Evolutionary conservation across 2,888 invertebrate species (phyloP).

Genomic region (Alloplasta piceator): DNA sequence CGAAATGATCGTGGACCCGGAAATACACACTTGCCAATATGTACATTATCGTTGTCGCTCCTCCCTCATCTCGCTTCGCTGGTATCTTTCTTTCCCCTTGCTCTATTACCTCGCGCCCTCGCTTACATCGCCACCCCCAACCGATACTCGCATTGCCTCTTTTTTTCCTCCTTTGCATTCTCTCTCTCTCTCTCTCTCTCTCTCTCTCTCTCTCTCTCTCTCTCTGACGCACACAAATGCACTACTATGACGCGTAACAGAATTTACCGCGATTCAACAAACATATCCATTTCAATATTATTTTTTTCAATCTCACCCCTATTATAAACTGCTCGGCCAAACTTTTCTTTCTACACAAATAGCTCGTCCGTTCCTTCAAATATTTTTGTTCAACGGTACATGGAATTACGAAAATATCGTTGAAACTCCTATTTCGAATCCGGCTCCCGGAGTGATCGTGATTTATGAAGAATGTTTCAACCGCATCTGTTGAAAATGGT

Average conservation of each 20-base stretch:
- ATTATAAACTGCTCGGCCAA: constrained; percentile 25
- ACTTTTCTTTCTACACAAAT: constrained; percentile 19
- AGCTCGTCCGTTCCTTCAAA: constrained; percentile 7
- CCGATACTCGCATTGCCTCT: constrained; percentile 6
- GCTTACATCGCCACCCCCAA: constrained; percentile 17
- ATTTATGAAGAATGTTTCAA: constrained; percentile 23
- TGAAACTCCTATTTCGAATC: constrained; percentile 1
- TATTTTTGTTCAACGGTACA: not conserved
- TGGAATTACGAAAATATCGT: constrained; percentile 5
- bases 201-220: constrained; percentile 30
- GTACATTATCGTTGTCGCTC: constrained; percentile 56
- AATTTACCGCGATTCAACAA: constrained; percentile 16
- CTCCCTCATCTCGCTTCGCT: constrained; percentile 47
- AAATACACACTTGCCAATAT: constrained; percentile 61
- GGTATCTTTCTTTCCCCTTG: constrained; percentile 33
- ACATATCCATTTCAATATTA: constrained; percentile 42
- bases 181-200: constrained; percentile 21
- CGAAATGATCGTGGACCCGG: constrained; percentile 61
- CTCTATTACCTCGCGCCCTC: constrained; percentile 21
- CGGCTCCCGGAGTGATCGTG: constrained; percentile 10
- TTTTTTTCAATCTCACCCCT: constrained; percentile 12
- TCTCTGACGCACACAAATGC: constrained; percentile 29
- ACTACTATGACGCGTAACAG: constrained; percentile 10
- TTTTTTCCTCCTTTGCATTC: constrained; percentile 8
- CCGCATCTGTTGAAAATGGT: constrained; percentile 13